These are phyloP conservation scores for Sclerodermus sp. DNA, from an alignment of 2,888 invertebrate genomes.

Conservation along the genomic window DNA sequence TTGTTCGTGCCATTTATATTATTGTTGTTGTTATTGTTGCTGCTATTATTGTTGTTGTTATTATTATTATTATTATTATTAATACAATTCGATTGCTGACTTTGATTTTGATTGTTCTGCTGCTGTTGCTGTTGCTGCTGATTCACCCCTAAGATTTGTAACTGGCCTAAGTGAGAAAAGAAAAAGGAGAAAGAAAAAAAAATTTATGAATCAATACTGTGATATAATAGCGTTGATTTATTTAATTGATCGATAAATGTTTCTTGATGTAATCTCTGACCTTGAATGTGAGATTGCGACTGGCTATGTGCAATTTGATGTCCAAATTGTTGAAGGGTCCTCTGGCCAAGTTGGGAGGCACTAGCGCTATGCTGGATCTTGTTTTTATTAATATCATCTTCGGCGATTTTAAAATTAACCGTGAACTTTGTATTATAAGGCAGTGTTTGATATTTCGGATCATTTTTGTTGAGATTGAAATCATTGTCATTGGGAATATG, in stretches of 20 bases:
- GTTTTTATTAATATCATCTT: slow-evolving; percentile 52
- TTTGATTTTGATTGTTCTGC: slow-evolving; percentile 35
- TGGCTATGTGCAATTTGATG: slow-evolving; percentile 55
- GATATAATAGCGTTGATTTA: too few relatives aligned
- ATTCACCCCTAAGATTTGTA: slow-evolving; percentile 32
- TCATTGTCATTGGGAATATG: slow-evolving; percentile 75
- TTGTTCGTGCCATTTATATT: slow-evolving; percentile 27
- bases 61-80: slow-evolving; percentile 40
- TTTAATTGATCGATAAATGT: too few relatives aligned
- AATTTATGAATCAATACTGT: too few relatives aligned
- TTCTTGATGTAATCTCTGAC: too few relatives aligned
- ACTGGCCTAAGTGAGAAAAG: slow-evolving; percentile 21
- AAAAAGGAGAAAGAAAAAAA: too few relatives aligned
- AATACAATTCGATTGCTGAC: slow-evolving; percentile 27
- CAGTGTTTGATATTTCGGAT: slow-evolving; percentile 89
- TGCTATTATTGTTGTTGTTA: slow-evolving; percentile 32
- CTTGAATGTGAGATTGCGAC: slow-evolving; percentile 54
- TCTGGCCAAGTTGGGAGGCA: slow-evolving; percentile 51
- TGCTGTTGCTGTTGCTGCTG: slow-evolving; percentile 39
- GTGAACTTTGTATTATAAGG: slow-evolving; percentile 88
- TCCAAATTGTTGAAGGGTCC: slow-evolving; percentile 49
- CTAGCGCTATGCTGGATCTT: slow-evolving; percentile 56
- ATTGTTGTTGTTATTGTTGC: slow-evolving; percentile 37
- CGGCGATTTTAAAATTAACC: slow-evolving; percentile 60
- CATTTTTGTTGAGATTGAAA: slow-evolving; percentile 79